phyloP scores from a whole-genome alignment of 2,797 vertebrate genomes.

The Garrulus glandarius region DNA sequence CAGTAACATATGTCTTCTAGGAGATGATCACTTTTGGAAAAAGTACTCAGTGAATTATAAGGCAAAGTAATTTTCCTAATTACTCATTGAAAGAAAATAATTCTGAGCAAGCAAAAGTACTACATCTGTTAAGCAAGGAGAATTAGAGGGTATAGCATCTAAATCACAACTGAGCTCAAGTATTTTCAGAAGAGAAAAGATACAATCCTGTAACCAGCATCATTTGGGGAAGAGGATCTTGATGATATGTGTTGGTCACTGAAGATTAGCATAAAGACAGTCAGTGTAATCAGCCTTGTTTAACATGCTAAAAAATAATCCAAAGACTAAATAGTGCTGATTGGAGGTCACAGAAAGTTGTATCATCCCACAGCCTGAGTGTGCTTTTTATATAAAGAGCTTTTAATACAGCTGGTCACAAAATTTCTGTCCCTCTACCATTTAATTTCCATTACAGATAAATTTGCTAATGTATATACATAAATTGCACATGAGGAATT shows the following conservation, averaged over 20 bases:
- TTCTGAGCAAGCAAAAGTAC: not conserved
- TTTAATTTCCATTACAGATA: not conserved
- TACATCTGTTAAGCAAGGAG: not conserved
- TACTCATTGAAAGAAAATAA: not conserved
- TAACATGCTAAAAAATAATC: not conserved
- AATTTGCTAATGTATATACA: not conserved
- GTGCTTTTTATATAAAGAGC: not conserved
- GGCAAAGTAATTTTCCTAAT: not conserved
- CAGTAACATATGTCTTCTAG: not conserved
- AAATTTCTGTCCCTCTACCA: not conserved
- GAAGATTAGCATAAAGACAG: slow-evolving; percentile 16
- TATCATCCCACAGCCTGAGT: not conserved
- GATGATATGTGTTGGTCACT: not conserved
- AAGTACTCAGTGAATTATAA: not conserved
- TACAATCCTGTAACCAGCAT: not conserved
- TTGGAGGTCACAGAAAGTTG: not conserved
- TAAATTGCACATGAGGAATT: not conserved
- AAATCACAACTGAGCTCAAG: not conserved
- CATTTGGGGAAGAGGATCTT: not conserved
- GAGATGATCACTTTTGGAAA: not conserved
- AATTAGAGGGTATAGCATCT: not conserved
- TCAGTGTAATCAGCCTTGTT: not conserved
- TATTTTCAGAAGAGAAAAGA: not conserved
- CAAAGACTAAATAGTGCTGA: slow-evolving; percentile 15
- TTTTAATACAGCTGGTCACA: not conserved